Base-by-base conservation (phyloP, 2,797 vertebrate genomes). In the Melanotaenia maccullochi region DNA sequence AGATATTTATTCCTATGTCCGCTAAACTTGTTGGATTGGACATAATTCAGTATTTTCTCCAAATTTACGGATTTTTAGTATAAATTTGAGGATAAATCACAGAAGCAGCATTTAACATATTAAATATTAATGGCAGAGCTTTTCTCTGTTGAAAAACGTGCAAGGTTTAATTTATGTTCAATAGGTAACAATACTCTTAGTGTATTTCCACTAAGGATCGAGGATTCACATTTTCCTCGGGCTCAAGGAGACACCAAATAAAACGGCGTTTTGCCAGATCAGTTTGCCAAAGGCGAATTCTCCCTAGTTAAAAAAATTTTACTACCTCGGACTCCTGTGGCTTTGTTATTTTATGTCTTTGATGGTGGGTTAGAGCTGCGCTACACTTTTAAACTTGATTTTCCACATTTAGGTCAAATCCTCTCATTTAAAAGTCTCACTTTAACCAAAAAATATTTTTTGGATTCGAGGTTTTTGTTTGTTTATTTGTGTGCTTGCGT, bases 281-380 rank as follows among this genome's bases (percentile, higher is more conserved):
- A 78, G 71, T 65, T 75, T 51, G 82, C 85, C 76, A 86, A 68
- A 82, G 84, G 85, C 84, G 18, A 69, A 83, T 75, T 86, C 52
- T 52, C 49, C 49, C 30, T 38, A 75, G 36, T 79, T 68, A 79
- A 75, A 82, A 75, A 71, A 47, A 67, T 42, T 83, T 86, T 89
- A 87, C 61, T 71, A 51, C 68, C 77, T 20, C 30, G 25, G 42
- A 33, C 38, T 71, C 71, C 68, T 14, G 40, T 57, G 38, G 66
- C 60, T 88, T 79, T 89, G 71, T 79, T 70, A 63, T 71, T 79
- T 76, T 60, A 40, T 81, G 73, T 70, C 65, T 84, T 78, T 79
- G 79, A 78, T 85, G 36, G 20, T 58, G 38, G 16, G 6, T 28
- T 73, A 76, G 55, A 70, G 61, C 24, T 63, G 67, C 38, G 16